Evolutionary conservation across 1,140 invertebrate genomes (phyloP).

Genomic region (Drosophila baimaii): DNA sequence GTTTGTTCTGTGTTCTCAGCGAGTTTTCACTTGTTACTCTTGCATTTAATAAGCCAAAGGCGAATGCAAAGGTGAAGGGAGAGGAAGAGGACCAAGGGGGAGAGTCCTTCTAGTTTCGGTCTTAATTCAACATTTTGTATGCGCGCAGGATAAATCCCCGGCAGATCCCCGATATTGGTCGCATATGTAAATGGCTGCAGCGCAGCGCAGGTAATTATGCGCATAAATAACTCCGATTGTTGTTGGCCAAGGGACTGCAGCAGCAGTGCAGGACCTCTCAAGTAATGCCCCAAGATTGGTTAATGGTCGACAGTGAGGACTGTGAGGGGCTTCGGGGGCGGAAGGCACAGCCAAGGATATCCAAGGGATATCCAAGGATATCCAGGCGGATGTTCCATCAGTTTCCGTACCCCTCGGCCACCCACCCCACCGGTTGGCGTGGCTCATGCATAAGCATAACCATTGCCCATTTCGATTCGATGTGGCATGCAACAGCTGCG

Average conservation of each 20-base stretch:
- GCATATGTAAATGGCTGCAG: constrained; percentile 67
- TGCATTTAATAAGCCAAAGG: constrained; percentile 56
- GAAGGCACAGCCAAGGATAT: not conserved
- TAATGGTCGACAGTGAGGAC: constrained; percentile 6
- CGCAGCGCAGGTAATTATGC: constrained; percentile 64
- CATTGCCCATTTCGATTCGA: constrained; percentile 62
- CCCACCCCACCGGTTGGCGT: not conserved
- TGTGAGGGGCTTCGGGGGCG: not conserved
- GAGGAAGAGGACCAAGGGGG: not conserved
- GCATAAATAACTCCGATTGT: constrained; percentile 68
- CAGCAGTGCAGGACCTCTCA: constrained; percentile 29
- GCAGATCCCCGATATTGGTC: constrained; percentile 49
- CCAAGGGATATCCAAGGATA: constrained; percentile 10
- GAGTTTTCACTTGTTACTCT: constrained; percentile 65
- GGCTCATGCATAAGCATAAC: constrained; percentile 80
- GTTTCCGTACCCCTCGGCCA: too few species aligned
- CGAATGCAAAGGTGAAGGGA: not conserved
- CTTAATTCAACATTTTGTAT: constrained; percentile 66
- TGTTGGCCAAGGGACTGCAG: constrained; percentile 51
- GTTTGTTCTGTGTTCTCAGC: constrained; percentile 55
- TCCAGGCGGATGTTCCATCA: constrained; percentile 20
- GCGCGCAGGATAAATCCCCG: constrained; percentile 58
- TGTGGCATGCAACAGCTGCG: constrained; percentile 78
- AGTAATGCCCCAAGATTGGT: constrained; percentile 52
- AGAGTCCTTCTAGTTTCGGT: constrained; percentile 15